phyloP scores from a whole-genome alignment of 2,888 invertebrate species.

The Drosophila pseudotakahashii region DNA sequence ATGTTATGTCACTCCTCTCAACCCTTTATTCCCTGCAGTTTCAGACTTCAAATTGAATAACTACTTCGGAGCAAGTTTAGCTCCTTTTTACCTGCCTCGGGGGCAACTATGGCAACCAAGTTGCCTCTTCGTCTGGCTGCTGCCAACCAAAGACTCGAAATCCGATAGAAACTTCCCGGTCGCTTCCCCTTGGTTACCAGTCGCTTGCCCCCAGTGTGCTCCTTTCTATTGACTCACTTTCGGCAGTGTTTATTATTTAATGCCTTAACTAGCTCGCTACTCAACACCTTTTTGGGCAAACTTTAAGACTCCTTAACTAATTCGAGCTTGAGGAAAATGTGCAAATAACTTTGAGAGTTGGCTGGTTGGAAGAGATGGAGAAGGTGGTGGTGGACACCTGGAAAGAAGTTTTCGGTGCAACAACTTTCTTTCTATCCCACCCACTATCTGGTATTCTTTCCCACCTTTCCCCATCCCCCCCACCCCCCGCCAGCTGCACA shows the following conservation, averaged over 20 bases:
- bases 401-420: constrained; percentile 15
- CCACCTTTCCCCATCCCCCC: background rate
- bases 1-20: background rate
- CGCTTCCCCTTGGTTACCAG: background rate
- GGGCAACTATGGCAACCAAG: constrained; percentile 7
- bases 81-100: constrained; percentile 20
- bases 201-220: background rate
- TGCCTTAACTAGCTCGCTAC: constrained; percentile 61
- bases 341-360: constrained; percentile 57
- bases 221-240: constrained; percentile 35
- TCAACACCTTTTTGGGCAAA: constrained; percentile 58
- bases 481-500: constrained; percentile 19
- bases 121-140: background rate
- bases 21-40: background rate
- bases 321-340: constrained; percentile 60
- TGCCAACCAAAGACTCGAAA: constrained; percentile 17
- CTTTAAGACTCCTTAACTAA: constrained; percentile 60
- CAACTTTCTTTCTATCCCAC: constrained; percentile 25
- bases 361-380: background rate
- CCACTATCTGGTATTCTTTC: constrained; percentile 6
- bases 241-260: constrained; percentile 61
- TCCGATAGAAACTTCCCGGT: constrained; percentile 7
- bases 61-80: constrained; percentile 15
- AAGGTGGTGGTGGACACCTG: background rate
- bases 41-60: constrained; percentile 13